Evolutionary conservation across 2,113 vertebrate species (phyloP).

Genomic region (Nanger granti): DNA sequence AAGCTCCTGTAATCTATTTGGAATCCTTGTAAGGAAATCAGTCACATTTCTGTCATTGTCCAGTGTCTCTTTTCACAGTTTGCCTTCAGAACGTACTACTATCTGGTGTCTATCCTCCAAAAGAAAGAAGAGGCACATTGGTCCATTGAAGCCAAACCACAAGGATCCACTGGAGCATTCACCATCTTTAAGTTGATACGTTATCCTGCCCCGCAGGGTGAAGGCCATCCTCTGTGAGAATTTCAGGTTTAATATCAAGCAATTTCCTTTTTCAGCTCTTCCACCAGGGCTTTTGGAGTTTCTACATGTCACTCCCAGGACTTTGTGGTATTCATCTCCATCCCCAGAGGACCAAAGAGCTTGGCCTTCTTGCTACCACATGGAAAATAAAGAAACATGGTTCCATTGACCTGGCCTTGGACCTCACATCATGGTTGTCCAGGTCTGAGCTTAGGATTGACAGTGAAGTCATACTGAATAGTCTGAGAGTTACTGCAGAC

Average conservation of each 20-base stretch:
- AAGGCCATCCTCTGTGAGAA: background rate
- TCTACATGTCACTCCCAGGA: background rate
- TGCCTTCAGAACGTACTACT: background rate
- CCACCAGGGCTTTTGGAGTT: background rate
- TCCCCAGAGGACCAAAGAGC: background rate
- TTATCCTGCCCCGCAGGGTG: background rate
- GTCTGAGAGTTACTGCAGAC: background rate
- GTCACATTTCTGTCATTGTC: background rate
- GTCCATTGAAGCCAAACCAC: background rate
- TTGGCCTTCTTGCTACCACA: background rate
- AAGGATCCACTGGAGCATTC: background rate
- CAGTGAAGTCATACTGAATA: background rate
- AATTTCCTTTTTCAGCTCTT: background rate
- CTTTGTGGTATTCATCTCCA: background rate
- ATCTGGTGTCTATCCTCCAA: background rate
- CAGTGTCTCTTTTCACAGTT: background rate
- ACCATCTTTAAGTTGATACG: background rate
- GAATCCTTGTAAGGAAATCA: background rate
- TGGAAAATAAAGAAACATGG: background rate
- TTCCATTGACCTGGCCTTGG: background rate
- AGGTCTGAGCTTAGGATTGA: accelerated
- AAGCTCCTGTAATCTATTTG: background rate
- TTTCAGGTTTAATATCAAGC: background rate
- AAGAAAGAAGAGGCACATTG: background rate
- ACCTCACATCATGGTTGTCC: accelerated